phyloP scores from a whole-genome alignment of 2,113 vertebrate genomes.

The Prunella himalayana region DNA sequence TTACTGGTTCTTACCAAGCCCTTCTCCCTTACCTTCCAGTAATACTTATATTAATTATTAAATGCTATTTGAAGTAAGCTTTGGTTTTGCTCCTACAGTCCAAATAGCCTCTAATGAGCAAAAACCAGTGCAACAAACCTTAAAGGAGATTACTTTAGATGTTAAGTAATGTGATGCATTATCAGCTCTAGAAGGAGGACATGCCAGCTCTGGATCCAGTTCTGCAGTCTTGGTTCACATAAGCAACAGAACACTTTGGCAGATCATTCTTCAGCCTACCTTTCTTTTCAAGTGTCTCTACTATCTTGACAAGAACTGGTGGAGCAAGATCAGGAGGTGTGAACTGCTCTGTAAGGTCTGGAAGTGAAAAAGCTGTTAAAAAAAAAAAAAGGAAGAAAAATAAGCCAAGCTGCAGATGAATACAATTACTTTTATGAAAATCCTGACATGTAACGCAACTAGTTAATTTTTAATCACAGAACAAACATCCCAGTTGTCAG shows the following conservation, averaged over 20 bases:
- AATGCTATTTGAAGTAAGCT: neutral
- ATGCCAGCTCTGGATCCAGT: neutral
- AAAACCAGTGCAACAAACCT: neutral
- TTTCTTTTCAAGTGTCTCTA: slow-evolving; percentile 93
- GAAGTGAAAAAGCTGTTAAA: slow-evolving; percentile 77
- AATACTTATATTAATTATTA: neutral
- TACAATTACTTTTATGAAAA: neutral
- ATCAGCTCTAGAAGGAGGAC: neutral
- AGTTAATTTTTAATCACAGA: neutral
- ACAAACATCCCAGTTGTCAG: neutral
- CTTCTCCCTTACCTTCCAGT: neutral
- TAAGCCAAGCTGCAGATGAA: neutral
- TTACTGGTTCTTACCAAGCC: neutral
- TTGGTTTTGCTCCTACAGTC: neutral
- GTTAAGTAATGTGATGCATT: neutral
- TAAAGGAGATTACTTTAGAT: neutral
- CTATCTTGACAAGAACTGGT: slow-evolving; percentile 80
- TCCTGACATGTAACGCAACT: neutral
- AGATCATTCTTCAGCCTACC: slow-evolving; percentile 68
- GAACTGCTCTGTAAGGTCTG: slow-evolving; percentile 91
- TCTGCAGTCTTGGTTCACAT: neutral
- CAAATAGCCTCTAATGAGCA: neutral
- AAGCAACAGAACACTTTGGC: neutral
- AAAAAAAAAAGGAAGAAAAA: neutral
- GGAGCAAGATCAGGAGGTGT: slow-evolving; percentile 84